phyloP scores from a whole-genome alignment of 2,113 vertebrate species.

The Pica pica region DNA sequence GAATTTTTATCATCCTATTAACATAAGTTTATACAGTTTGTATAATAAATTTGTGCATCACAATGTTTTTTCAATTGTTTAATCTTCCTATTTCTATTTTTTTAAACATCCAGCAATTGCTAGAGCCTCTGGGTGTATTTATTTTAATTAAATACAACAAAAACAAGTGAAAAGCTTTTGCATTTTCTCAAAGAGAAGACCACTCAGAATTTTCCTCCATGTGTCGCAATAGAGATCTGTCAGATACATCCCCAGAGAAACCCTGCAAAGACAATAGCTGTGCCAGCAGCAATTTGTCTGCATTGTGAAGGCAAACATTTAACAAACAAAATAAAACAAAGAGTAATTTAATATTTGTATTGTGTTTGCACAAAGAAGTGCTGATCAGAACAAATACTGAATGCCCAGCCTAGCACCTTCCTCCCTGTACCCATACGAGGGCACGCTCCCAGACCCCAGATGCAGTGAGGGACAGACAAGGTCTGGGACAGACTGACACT shows the following conservation, averaged over 20 bases:
- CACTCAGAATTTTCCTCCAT: conserved; percentile 1
- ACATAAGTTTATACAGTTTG: neutral
- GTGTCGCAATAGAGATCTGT: neutral
- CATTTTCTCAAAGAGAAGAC: conserved; percentile 24
- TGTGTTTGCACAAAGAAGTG: neutral
- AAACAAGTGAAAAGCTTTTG: conserved; percentile 26
- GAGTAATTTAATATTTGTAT: conserved; percentile 31
- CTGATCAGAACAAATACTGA: neutral
- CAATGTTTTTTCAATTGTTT: conserved; percentile 14
- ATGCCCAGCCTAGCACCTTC: neutral
- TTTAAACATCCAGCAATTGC: conserved; percentile 25
- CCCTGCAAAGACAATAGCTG: conserved; percentile 15
- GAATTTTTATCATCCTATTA: conserved; percentile 31
- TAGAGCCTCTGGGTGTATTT: conserved; percentile 50
- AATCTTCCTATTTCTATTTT: conserved; percentile 30
- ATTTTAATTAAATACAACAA: conserved; percentile 54
- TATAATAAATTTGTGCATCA: neutral
- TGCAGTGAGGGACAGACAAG: accelerated
- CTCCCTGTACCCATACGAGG: accelerated
- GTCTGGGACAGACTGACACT: neutral
- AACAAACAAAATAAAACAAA: neutral
- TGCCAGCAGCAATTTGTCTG: conserved; percentile 31
- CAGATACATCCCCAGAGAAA: conserved; percentile 27
- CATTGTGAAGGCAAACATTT: neutral
- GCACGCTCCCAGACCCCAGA: neutral